Base-by-base conservation (phyloP, 2,797 vertebrate species). In the Apodemus agrarius region DNA sequence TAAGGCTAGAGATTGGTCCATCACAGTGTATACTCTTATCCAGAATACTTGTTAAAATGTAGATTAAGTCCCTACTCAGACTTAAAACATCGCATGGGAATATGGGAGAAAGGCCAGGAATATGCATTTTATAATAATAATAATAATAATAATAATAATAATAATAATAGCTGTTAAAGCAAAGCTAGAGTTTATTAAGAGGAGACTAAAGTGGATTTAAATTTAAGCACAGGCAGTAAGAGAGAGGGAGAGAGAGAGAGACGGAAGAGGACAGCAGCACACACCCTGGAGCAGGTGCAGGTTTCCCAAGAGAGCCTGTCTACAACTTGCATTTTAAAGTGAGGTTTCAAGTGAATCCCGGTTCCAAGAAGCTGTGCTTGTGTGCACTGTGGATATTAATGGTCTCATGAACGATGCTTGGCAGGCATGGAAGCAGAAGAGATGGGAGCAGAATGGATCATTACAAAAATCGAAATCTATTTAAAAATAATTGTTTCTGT, bases 401-500 rank as follows among this genome's bases (percentile, higher is more conserved):
- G 76, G 78, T 87, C 82, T 95, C 89, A 34, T 34, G 72, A 85
- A 34, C 69, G 52, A 89, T 26, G 86, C 43, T 40, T n/a, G 34
- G 80, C 61, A 54, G 76, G 29, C 34, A 52, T 3, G 9, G 34
- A 94, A 94, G 54, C 6, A 57, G 69, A 37, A 88, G 59, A 34
- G 2, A 6, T 31, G 37, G 29, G 74, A 85, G 88, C 59, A 76
- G 13, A 74, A 67, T 43, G 52, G 54, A 88, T 93, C 52, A 54
- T 67, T 75, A 96, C 10, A 65, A 96, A 93, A 96, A 94, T 93
- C 26, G 1, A 97, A 96, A 59, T 1, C 81, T 96, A 65, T 94
- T 96, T 96, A 93, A 93, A 98, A 96, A 95, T 90, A 96, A 86
- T 95, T 84, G 91, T 95, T 95, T 96, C 63, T 92, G 72, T 81